Evolutionary conservation across 2,113 vertebrate species (phyloP), one percentile per base, ranked within the genome.

Genomic region (Hymenochirus boettgeri): DNA sequence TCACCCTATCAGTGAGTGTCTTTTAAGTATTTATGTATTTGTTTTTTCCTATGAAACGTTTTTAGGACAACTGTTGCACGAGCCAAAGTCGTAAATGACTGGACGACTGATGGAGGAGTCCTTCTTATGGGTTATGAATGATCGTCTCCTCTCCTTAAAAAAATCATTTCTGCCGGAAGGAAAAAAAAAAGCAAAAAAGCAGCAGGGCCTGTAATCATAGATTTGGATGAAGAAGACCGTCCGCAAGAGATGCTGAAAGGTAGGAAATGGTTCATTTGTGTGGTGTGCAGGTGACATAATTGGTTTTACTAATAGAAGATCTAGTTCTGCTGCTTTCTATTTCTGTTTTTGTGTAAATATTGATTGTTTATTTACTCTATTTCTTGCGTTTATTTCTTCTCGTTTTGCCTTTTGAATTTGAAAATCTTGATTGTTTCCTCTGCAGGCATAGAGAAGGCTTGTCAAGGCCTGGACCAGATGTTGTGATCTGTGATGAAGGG

Each of bases 41-140:
- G 1, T 33, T 35, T 35, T 13, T 35, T 35, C 15, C 9, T 12
- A 12, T 35, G 25, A 17, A 22, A 21, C 29, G 18, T 12, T 15
- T 83, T 2, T 77, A 98, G 95, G 80, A 94, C 94, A 0, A 97
- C 94, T 6, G 75, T 89, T 74, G 92, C 93, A 31, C 92, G 96
- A 71, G 93, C 96, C 55, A 98, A 94, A 76, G 96, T 99, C 64
- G 93, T 99, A 75, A 89, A 92, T 70, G 93, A 95, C 52, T 99
- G 96, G 96, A 89, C 90, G 33, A 85, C 84, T 57, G 91, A 92
- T 15, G 96, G 96, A 29, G 96, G 96, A 8, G 94, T 99, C 71
- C 78, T 99, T 78, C 88, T 99, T 64, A 95, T 99, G 96, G 96
- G 96, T 2, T 99, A 99, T 0, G 96, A 99, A 99, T 99, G 96